These are phyloP conservation scores for Entomyzon cyanotis DNA, from an alignment of 2,113 vertebrate species.

Conservation along the genomic window DNA sequence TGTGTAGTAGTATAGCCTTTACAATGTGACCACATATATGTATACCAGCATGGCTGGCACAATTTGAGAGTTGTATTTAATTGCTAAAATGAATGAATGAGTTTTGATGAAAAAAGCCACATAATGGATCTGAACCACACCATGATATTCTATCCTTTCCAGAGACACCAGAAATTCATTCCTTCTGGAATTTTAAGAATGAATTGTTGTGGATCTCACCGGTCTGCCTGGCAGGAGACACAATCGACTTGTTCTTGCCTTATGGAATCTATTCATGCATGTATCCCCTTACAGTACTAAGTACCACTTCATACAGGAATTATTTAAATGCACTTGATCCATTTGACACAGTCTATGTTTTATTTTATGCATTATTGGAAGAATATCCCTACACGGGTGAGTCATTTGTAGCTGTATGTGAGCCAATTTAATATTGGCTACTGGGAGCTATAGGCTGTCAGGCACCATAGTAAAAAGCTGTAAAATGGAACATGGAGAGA, in stretches of 20 bases:
- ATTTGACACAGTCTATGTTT: background rate
- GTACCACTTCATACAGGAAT: background rate
- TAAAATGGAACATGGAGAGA: background rate
- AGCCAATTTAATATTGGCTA: background rate
- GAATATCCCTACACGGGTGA: background rate
- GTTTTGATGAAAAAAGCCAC: background rate
- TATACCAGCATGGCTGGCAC: background rate
- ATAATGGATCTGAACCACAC: background rate
- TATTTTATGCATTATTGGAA: background rate
- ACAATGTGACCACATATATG: background rate
- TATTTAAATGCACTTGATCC: background rate
- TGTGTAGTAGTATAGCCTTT: background rate
- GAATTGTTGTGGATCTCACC: background rate
- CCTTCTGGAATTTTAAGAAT: slow-evolving; percentile 16
- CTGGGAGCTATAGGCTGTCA: background rate
- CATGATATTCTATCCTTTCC: background rate
- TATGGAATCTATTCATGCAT: background rate
- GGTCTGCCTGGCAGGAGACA: background rate
- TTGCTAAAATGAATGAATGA: background rate
- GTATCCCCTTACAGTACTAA: background rate
- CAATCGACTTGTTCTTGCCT: background rate
- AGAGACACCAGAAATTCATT: slow-evolving; percentile 6
- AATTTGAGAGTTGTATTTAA: background rate
- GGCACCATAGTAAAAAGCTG: background rate
- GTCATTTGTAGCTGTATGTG: background rate